Conservation (phyloP, 1,140 invertebrate species). For the Caenorhabditis remanei region DNA sequence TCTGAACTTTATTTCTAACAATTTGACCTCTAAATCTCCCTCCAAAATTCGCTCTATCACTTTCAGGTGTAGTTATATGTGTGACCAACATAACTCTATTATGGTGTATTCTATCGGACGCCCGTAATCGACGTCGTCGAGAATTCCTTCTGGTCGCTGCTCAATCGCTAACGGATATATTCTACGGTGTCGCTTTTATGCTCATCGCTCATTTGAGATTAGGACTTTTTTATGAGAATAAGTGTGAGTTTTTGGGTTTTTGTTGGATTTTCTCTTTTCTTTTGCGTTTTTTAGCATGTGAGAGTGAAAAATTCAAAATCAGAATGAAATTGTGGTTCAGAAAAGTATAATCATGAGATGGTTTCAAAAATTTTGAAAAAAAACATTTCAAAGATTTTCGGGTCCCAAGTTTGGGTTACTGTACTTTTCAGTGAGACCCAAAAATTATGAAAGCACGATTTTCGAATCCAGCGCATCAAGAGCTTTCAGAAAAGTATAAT, state of each 20-base stretch:
- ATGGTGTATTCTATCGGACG: conserved; percentile 33
- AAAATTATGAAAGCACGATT: too few species aligned
- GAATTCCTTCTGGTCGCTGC: conserved; percentile 55
- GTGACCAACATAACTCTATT: neutral
- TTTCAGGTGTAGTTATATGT: conserved; percentile 36
- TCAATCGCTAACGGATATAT: conserved; percentile 44
- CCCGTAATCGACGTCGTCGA: conserved; percentile 4
- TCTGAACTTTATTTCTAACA: too few species aligned
- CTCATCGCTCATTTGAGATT: conserved; percentile 49
- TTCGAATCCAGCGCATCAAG: too few species aligned
- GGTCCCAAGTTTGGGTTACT: too few species aligned
- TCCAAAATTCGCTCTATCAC: too few species aligned
- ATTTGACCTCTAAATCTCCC: too few species aligned
- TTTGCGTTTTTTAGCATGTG: too few species aligned
- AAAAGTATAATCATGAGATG: neutral
- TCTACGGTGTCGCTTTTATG: conserved; percentile 60
- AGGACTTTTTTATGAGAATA: conserved; percentile 34
- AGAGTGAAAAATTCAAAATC: too few species aligned
- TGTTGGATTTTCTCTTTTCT: too few species aligned
- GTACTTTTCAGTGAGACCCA: too few species aligned
- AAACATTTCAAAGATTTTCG: too few species aligned
- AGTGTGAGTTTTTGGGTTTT: neutral
- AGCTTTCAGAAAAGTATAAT: neutral
- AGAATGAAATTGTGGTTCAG: too few species aligned
- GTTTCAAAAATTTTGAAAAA: neutral